Conservation (phyloP, 2,888 invertebrate species). For the Ptychoptera albimana region DNA sequence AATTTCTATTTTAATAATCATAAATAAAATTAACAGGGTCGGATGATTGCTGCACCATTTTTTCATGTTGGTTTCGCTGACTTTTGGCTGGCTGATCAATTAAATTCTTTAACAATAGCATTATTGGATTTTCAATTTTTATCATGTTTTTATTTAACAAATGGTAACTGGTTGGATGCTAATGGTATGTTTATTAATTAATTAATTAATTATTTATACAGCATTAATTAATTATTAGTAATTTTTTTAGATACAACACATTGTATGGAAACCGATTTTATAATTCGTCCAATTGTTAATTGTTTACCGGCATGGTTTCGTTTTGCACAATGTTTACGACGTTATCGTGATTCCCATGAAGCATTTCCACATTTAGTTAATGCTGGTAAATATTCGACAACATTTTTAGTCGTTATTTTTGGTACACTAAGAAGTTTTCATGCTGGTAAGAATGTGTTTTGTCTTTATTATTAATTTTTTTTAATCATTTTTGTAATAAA, state of each 20-base stretch:
- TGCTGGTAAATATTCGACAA: constrained; percentile 95
- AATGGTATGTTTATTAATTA: constrained; percentile 28
- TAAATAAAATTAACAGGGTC: constrained; percentile 39
- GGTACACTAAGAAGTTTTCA: constrained; percentile 51
- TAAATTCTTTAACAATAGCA: constrained; percentile 81
- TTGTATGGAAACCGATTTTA: constrained; percentile 52
- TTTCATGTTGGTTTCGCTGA: constrained; percentile 91
- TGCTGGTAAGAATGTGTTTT: constrained; percentile 45
- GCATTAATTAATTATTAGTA: constrained; percentile 2
- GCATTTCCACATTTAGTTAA: constrained; percentile 94
- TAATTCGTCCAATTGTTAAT: constrained; percentile 70
- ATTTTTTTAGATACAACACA: constrained; percentile 38
- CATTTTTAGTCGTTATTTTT: constrained; percentile 87
- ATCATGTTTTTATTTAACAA: constrained; percentile 76
- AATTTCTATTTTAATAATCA: constrained; percentile 6
- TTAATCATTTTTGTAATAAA: not conserved
- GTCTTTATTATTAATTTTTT: not conserved
- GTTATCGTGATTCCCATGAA: constrained; percentile 86
- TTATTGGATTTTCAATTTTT: constrained; percentile 90
- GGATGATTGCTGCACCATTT: constrained; percentile 80
- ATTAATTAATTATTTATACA: constrained; percentile 2
- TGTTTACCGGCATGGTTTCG: constrained; percentile 95
- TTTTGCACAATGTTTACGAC: constrained; percentile 90
- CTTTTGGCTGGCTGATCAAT: constrained; percentile 97
- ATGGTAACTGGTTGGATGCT: constrained; percentile 53